Conservation (phyloP, 2,888 invertebrate species). For the Mythimna impura region DNA sequence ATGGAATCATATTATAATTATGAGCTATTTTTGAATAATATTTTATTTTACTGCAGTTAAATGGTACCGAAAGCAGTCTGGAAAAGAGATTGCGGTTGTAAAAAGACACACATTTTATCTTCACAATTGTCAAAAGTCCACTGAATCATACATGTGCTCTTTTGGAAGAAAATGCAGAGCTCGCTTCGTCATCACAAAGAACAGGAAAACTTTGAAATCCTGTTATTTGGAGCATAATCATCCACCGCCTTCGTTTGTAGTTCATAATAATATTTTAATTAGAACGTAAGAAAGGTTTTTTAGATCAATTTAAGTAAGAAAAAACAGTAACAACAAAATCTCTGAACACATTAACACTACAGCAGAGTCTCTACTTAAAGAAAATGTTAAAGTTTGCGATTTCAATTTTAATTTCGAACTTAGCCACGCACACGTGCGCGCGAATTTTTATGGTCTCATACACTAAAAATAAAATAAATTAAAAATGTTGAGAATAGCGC, state of each 20-base stretch:
- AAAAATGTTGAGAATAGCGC: too few species aligned
- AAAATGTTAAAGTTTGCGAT: too few species aligned
- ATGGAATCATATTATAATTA: too few species aligned
- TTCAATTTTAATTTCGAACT: too few species aligned
- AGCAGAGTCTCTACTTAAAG: too few species aligned
- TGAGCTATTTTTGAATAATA: not conserved
- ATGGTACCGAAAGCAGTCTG: constrained; percentile 1
- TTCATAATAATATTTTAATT: constrained; percentile 33
- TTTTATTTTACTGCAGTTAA: not conserved
- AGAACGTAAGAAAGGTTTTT: constrained; percentile 6
- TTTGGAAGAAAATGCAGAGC: constrained; percentile 37
- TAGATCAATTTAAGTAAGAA: not conserved
- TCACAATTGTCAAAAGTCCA: not conserved
- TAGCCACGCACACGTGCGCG: too few species aligned
- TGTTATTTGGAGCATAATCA: constrained; percentile 29
- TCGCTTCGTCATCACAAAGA: constrained; percentile 42
- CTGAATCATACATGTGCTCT: constrained; percentile 35
- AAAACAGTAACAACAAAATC: too few species aligned
- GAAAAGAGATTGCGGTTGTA: not conserved
- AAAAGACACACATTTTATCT: not conserved
- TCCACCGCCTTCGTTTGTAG: constrained; percentile 23
- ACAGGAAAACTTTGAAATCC: constrained; percentile 24
- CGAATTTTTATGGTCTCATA: too few species aligned
- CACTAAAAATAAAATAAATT: too few species aligned
- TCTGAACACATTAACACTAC: too few species aligned